Base-by-base conservation (phyloP, 2,113 vertebrate species). In the Sander lucioperca region DNA sequence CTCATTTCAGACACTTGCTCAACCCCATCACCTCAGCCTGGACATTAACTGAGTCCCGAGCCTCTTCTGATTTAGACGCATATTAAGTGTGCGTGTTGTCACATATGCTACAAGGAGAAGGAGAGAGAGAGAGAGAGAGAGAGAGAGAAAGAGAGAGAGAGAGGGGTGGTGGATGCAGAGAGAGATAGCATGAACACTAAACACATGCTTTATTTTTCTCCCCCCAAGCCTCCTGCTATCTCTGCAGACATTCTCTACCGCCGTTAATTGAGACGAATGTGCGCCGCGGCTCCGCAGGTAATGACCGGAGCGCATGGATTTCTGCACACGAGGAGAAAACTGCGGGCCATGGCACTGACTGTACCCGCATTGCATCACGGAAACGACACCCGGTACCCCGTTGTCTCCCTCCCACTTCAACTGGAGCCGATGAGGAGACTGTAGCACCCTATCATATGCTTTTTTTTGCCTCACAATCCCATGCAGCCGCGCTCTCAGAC, bases 321-420 rank as follows among this genome's bases (percentile, higher is more conserved):
- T 88, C 74, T 82, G 75, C 87, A 70, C 85, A 70, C 82, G 54
- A 68, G 85, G 85, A 89, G 71, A 79, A 68, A 84, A 77, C 86
- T 86, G 90, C 81, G 87, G 87, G 87, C 77, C 80, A 79, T 77
- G 88, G 83, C 77, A 85, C 80, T 89, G 86, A 82, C 86, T 57
- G 84, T 89, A 94, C 94, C 95, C 94, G 95, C 94, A 96, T 94
- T 95, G 95, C 95, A 95, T 95, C 94, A 96, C 94, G 91, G 92
- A 93, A 91, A 91, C 92, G 88, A 92, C 90, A 89, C 88, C 87
- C 85, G 92, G 83, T 85, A 69, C 77, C 91, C 89, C 79, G 87
- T 88, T 88, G 89, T 64, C 86, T 86, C 87, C 86, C 92, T 88
- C 91, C 90, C 89, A 88, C 91, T 81, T 79, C 79, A 70, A 47